Evolutionary conservation across 2,888 invertebrate species (phyloP).

Genomic region (Urechis unicinctus): DNA sequence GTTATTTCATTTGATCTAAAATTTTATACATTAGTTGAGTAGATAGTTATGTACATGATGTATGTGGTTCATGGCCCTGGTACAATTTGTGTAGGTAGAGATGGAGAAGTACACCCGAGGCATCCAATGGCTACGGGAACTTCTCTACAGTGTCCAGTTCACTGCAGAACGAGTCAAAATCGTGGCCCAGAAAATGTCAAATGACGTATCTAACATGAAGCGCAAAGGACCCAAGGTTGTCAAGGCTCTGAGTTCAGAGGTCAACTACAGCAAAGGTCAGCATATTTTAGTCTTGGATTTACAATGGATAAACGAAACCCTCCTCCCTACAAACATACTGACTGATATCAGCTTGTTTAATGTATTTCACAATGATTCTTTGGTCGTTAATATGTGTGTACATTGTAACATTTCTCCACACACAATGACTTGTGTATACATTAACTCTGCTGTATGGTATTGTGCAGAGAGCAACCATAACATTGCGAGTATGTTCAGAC

Average conservation of each 20-base stretch:
- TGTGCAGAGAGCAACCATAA: constrained; percentile 64
- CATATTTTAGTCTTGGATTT: too few species aligned
- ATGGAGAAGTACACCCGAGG: constrained; percentile 68
- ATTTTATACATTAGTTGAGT: too few species aligned
- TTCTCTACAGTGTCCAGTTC: constrained; percentile 67
- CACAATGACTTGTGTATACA: too few species aligned
- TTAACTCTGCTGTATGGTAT: neutral
- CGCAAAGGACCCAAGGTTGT: constrained; percentile 67
- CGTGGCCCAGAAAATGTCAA: constrained; percentile 73
- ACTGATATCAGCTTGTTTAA: too few species aligned
- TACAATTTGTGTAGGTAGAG: constrained; percentile 60
- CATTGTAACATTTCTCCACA: too few species aligned
- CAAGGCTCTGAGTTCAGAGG: constrained; percentile 58
- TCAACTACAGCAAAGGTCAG: constrained; percentile 61
- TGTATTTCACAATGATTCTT: too few species aligned
- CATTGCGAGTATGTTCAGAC: constrained; percentile 66
- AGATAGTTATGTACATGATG: too few species aligned
- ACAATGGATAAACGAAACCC: too few species aligned
- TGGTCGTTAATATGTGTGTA: too few species aligned
- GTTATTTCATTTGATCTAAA: too few species aligned
- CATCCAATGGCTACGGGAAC: constrained; percentile 69
- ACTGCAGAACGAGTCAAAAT: constrained; percentile 69
- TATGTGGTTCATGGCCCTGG: neutral
- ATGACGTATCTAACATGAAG: constrained; percentile 71
- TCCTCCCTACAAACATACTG: too few species aligned